These are phyloP conservation scores for Pelagia noctiluca DNA, from an alignment of 30 jellyfish, hydroid and myxozoan genomes.

Conservation along the genomic window DNA sequence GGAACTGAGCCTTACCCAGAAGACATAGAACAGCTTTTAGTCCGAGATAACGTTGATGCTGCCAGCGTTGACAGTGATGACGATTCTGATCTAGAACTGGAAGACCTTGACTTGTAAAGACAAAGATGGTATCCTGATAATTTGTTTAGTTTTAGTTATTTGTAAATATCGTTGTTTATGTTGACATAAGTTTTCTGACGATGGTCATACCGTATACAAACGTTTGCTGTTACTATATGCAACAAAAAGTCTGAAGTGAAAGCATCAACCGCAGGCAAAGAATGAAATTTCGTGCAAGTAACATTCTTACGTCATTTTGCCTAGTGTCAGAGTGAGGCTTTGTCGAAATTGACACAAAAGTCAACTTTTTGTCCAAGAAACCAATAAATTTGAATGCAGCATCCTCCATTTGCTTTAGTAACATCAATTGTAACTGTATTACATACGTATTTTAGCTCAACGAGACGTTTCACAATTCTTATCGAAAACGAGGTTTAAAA, in stretches of 20 bases:
- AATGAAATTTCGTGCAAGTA: slow-evolving; percentile 23
- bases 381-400: no score
- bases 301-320: slow-evolving; percentile 17
- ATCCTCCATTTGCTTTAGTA: no score
- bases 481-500: slow-evolving; percentile 34
- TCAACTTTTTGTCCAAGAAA: slow-evolving; percentile 33
- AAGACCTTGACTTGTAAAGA: slow-evolving; percentile 30
- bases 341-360: slow-evolving; percentile 18
- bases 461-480: no score
- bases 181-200: slow-evolving; percentile 23
- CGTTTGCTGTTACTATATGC: neutral
- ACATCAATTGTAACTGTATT: no score
- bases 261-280: slow-evolving; percentile 29
- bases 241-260: slow-evolving; percentile 19
- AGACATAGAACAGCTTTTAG: slow-evolving; percentile 33
- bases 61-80: slow-evolving; percentile 41
- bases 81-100: slow-evolving; percentile 35
- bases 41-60: slow-evolving; percentile 14
- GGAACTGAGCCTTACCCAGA: slow-evolving; percentile 37
- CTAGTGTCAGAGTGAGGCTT: slow-evolving; percentile 25
- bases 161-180: slow-evolving; percentile 23
- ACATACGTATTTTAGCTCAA: no score
- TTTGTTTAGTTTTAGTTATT: slow-evolving; percentile 25
- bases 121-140: slow-evolving; percentile 15
- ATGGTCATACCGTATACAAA: slow-evolving; percentile 15